These are phyloP conservation scores for human DNA, from an alignment of 2,113 vertebrate species.

Conservation along the genomic window GRCh38 chr17:17844001-17844500, in stretches of 20 bases:
- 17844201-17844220: not conserved
- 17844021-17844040: not conserved
- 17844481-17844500: not conserved
- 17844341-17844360: not conserved
- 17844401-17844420: not conserved
- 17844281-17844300: rapidly evolving
- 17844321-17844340: not conserved
- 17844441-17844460: not conserved
- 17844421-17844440: not conserved
- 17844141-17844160: not conserved
- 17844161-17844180: not conserved
- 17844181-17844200: not conserved
- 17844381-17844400: not conserved
- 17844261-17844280: not conserved
- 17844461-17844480: not conserved
- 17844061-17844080: not conserved
- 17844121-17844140: not conserved
- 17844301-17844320: not conserved
- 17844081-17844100: not conserved
- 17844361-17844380: not conserved
- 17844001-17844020: not conserved
- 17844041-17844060: not conserved
- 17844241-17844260: not conserved
- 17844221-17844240: not conserved
- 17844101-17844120: no score